These are phyloP conservation scores for Scaptomyza tumidula DNA, from an alignment of 2,888 invertebrate species.

Conservation along the genomic window DNA sequence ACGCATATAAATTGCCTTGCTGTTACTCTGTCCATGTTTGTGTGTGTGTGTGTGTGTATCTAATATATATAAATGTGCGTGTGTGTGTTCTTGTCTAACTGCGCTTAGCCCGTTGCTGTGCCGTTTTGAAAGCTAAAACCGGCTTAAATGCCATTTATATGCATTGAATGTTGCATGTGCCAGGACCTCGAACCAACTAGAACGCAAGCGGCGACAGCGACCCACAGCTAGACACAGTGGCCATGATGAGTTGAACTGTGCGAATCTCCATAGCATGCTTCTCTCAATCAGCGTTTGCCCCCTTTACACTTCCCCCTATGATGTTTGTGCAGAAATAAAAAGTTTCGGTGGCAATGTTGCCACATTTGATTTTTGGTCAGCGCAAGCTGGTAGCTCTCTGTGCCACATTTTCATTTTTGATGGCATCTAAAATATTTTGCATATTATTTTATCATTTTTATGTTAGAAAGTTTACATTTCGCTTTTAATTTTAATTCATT, in stretches of 20 bases:
- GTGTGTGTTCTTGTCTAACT: constrained; percentile 37
- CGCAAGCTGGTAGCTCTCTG: constrained; percentile 63
- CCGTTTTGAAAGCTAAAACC: constrained; percentile 67
- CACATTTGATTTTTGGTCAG: constrained; percentile 58
- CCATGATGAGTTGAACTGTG: constrained; percentile 41
- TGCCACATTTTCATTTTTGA: constrained; percentile 44
- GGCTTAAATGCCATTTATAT: constrained; percentile 82
- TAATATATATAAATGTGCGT: constrained; percentile 14
- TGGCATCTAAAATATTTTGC: constrained; percentile 71
- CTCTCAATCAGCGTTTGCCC: not conserved
- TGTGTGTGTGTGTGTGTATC: constrained; percentile 34
- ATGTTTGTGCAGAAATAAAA: not conserved
- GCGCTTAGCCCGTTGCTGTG: constrained; percentile 71
- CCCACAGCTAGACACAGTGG: constrained; percentile 23
- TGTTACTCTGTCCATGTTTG: constrained; percentile 11
- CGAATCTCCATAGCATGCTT: constrained; percentile 18
- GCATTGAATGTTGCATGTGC: constrained; percentile 81
- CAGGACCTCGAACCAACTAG: constrained; percentile 40
- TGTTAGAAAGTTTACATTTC: constrained; percentile 59
- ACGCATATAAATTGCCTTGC: constrained; percentile 79
- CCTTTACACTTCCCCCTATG: not conserved
- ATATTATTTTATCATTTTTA: constrained; percentile 59
- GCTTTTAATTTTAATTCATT: constrained; percentile 69
- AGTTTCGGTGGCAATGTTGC: constrained; percentile 51
- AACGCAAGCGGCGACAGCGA: constrained; percentile 21